Evolutionary conservation across 2,888 invertebrate species (phyloP).

Genomic region (Scrobipalpa costella): DNA sequence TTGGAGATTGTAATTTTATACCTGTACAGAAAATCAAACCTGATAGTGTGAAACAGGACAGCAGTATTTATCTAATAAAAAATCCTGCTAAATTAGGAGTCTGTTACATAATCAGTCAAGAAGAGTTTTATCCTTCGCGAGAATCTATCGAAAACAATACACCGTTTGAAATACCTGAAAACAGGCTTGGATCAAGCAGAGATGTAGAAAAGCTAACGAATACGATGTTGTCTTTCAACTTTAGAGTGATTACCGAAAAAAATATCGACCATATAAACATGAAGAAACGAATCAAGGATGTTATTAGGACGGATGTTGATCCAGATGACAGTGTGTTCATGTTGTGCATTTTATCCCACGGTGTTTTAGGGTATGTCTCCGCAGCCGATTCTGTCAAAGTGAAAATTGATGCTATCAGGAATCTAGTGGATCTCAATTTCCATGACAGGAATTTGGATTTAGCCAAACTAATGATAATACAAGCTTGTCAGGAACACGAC

Average conservation of each 20-base stretch:
- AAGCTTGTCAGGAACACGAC: conserved; percentile 69
- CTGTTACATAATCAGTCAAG: conserved; percentile 71
- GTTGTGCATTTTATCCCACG: conserved; percentile 72
- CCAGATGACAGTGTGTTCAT: conserved; percentile 67
- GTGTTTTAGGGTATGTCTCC: conserved; percentile 66
- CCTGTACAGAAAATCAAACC: conserved; percentile 44
- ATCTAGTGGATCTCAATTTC: conserved; percentile 57
- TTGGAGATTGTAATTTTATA: not conserved
- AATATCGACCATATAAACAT: conserved; percentile 58
- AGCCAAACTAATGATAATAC: conserved; percentile 68
- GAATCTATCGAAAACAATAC: conserved; percentile 51
- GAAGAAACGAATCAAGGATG: conserved; percentile 54
- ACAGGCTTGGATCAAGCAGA: conserved; percentile 58
- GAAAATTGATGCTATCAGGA: conserved; percentile 65
- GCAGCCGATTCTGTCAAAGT: conserved; percentile 71
- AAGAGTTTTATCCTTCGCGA: conserved; percentile 66
- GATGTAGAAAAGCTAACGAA: conserved; percentile 55
- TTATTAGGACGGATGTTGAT: conserved; percentile 50
- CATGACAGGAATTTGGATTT: conserved; percentile 54
- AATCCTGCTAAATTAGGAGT: conserved; percentile 59
- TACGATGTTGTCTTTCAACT: conserved; percentile 63
- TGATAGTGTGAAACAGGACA: conserved; percentile 47
- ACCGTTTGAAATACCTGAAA: conserved; percentile 42
- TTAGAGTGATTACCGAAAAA: conserved; percentile 54
- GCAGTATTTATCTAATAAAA: conserved; percentile 58